Evolutionary conservation across 37 sponge, comb jelly and placozoan species (phyloP).

Genomic region (Chondrilla cf. caribensis): DNA sequence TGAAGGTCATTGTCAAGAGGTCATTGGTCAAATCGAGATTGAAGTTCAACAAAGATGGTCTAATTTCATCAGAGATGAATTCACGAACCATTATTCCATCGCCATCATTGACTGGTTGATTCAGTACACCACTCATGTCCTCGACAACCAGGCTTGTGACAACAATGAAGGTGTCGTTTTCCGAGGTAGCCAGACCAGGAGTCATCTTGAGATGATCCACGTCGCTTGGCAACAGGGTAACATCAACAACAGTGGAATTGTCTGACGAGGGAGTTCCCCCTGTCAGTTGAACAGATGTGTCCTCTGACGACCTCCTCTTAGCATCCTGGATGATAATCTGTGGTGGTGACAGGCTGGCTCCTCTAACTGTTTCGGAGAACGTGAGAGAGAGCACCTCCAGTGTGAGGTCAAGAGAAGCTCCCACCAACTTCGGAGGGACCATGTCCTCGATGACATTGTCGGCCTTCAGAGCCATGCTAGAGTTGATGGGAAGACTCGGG

Average conservation of each 20-base stretch:
- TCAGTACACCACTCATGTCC: slow-evolving; percentile 74
- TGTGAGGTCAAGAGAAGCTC: slow-evolving; percentile 52
- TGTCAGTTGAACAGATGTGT: slow-evolving; percentile 32
- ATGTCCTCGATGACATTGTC: slow-evolving; percentile 29
- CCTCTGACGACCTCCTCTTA: background rate
- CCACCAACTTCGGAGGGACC: slow-evolving; percentile 33
- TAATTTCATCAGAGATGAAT: slow-evolving; percentile 47
- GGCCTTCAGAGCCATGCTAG: slow-evolving; percentile 31
- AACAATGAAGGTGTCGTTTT: slow-evolving; percentile 49
- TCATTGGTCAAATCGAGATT: slow-evolving; percentile 58
- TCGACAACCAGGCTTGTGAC: slow-evolving; percentile 49
- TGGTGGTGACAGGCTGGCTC: slow-evolving; percentile 45
- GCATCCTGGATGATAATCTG: slow-evolving; percentile 62
- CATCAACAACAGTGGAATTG: slow-evolving; percentile 46
- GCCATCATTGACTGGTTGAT: slow-evolving; percentile 24
- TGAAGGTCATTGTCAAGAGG: slow-evolving; percentile 61
- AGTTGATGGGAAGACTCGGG: slow-evolving; percentile 23
- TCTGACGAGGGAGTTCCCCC: slow-evolving; percentile 33
- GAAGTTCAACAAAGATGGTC: slow-evolving; percentile 58
- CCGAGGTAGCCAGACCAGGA: slow-evolving; percentile 51
- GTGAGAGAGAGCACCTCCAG: slow-evolving; percentile 37
- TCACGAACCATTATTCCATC: slow-evolving; percentile 17
- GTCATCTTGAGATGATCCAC: slow-evolving; percentile 61
- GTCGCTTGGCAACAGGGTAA: slow-evolving; percentile 36
- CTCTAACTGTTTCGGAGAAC: slow-evolving; percentile 81